Evolutionary conservation across 2,113 vertebrate species (phyloP).

Genomic region (Myxocyprinus asiaticus): DNA sequence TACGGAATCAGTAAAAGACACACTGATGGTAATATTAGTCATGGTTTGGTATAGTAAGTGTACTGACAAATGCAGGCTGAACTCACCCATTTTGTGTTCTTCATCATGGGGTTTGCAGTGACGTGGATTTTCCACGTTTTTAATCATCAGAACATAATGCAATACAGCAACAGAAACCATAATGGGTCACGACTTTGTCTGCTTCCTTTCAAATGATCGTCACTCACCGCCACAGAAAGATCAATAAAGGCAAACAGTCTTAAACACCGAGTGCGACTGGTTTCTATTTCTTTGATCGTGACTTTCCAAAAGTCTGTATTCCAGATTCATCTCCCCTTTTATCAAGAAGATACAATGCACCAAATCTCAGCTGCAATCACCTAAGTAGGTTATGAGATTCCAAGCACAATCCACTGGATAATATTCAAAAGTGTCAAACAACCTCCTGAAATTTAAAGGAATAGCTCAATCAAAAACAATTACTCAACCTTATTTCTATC

Average conservation of each 20-base stretch:
- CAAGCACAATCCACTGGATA: not conserved
- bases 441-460: not conserved
- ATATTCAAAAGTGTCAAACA: not conserved
- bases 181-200: conserved; percentile 1
- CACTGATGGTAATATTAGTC: not conserved
- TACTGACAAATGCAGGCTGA: not conserved
- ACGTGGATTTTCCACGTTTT: conserved; percentile 9
- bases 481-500: no score
- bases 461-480: no score
- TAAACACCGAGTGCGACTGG: not conserved
- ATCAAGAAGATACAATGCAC: conserved; percentile 8
- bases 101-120: not conserved
- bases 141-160: conserved; percentile 2
- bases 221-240: conserved; percentile 12
- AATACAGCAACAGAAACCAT: conserved; percentile 24
- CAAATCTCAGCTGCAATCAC: not conserved
- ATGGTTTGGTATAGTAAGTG: no score
- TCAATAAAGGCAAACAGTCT: conserved; percentile 1
- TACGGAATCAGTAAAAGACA: not conserved
- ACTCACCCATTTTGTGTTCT: not conserved
- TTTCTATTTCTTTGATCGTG: conserved; percentile 22
- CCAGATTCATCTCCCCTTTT: conserved; percentile 6
- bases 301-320: conserved; percentile 12
- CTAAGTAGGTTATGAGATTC: not conserved
- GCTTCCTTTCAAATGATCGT: conserved; percentile 15